Base-by-base conservation (phyloP, 1,140 invertebrate species). In the Listronotus oregonensis region DNA sequence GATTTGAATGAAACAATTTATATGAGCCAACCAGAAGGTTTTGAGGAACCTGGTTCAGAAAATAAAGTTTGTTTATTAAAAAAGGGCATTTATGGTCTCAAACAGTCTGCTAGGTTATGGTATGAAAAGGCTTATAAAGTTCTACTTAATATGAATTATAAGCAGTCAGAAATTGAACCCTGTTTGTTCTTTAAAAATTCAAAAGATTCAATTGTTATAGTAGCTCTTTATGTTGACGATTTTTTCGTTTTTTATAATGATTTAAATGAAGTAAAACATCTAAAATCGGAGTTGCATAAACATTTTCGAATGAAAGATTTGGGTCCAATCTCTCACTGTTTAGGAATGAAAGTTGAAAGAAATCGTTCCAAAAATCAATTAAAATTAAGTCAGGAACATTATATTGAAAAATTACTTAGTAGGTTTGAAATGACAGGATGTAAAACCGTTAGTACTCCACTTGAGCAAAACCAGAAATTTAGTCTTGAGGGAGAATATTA, bases 101-200 rank as follows among this genome's bases (percentile, higher is more conserved):
- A 81, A 64, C 80, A 84, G 66, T 75, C 78, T 15, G 75, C 78
- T 15, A 66, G 75, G 21, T 71, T 67, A 11, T 83, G 79, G 79
- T 77, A 81, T 64, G 70, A 76, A 14, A 76, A 72, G 66, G 51
- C 78, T 10, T 14, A 66, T 57, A 52, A 66, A 43, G 60, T 61
- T 39, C 65, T 79, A 27, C 58, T 52, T 44, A 67, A 68, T 18
- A 56, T 77, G 17, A 67, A 71, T 21, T 73, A 71, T 61, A 50
- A 64, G 46, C 63, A 64, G 27, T 70, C 65, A 31, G 60, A 67
- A 44, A 62, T 68, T 43, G 75, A 79, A 55, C 69, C 68, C 21
- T 80, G 77, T 74, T 14, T 80, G 12, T 77, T 80, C 69, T 67
- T 47, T 32, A 72, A 66, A n/a, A n/a, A n/a, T n/a, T 21, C 55